Percentiles rank a stretch among this genome's conserved stretches.
Evolutionary conservation across 2,113 vertebrate genomes (phyloP).

Genomic region (Tautogolabrus adspersus): DNA sequence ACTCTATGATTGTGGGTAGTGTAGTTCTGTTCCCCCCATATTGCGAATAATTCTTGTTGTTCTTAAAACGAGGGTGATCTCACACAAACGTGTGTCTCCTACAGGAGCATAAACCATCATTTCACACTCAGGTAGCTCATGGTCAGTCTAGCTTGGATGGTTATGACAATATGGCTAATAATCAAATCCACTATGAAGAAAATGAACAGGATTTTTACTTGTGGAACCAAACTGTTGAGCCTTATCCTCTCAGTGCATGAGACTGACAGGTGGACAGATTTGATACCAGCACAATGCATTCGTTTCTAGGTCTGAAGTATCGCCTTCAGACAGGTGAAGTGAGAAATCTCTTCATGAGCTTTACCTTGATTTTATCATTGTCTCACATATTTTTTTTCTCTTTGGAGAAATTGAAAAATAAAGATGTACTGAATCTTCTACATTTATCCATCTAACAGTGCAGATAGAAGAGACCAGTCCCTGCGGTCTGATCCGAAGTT

Average conservation of each 20-base stretch:
- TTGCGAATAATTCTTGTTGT: too few relatives aligned
- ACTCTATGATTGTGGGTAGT: too few relatives aligned
- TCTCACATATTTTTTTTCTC: constrained; percentile 3
- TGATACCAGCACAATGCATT: constrained; percentile 36
- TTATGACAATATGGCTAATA: too few relatives aligned
- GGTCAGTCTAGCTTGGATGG: too few relatives aligned
- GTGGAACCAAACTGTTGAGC: too few relatives aligned
- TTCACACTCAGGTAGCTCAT: too few relatives aligned
- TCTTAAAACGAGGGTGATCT: too few relatives aligned
- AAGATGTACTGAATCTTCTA: constrained; percentile 17
- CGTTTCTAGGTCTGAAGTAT: constrained; percentile 52
- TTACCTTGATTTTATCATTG: constrained; percentile 26
- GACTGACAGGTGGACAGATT: constrained; percentile 40
- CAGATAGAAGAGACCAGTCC: constrained; percentile 29
- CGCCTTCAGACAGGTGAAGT: constrained; percentile 21
- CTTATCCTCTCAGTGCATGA: constrained; percentile 33
- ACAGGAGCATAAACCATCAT: too few relatives aligned
- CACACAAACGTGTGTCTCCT: too few relatives aligned
- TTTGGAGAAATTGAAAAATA: constrained; percentile 13
- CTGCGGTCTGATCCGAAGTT: constrained; percentile 41
- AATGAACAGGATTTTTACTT: too few relatives aligned
- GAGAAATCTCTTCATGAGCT: constrained; percentile 23
- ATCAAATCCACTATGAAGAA: too few relatives aligned
- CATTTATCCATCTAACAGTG: constrained; percentile 2
- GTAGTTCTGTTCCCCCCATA: too few relatives aligned